Base-by-base conservation (phyloP, 2,113 vertebrate genomes). In the Mustela lutreola region DNA sequence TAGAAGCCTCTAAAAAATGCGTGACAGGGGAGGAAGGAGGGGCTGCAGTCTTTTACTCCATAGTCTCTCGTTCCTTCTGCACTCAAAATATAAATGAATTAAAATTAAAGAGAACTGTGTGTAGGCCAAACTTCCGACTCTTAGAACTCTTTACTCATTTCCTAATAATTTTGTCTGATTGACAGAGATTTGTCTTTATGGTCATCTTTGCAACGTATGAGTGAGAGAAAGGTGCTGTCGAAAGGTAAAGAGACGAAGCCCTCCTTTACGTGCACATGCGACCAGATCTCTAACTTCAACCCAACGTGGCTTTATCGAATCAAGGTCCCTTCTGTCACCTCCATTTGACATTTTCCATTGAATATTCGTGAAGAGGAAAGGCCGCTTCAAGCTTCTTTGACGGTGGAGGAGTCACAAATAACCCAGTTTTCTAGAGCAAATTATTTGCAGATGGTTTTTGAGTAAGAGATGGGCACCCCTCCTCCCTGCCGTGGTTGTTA, bases 191-290 rank as follows among this genome's bases (percentile, higher is more conserved):
- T 24, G 12, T 11, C 36, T 56, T 53, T n/a, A 33, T 0, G 31
- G 16, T 42, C 65, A 28, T 24, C 18, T 78, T 11, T 53, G 36
- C 76, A 11, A n/a, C 36, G 9, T n/a, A 31, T 36, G 18, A 36
- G 22, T 36, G 48, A 82, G 36, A 22, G 19, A 21, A 65, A 5
- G 0, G 9, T 0, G 9, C 11, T 9, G 8, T 39, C 3, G 6
- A 9, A 50, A 39, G 28, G 7, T 3, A 11, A 14, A 3, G 15
- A 48, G 0, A 0, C 1, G 5, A 1, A 12, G 15, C 11, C 8
- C 71, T 14, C 5, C 4, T 21, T 56, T 48, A 3, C 6, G 0
- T 0, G 0, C 50, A 78, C 14, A 2, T 45, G 39, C 4, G 7
- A 4, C 83, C 56, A 11, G 11, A 39, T 11, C 11, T 1, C 45